Percentiles rank a stretch among this genome's conserved stretches.
These are phyloP conservation scores for Stomatorhinus ivindoensis DNA, from an alignment of 2,113 vertebrate genomes.

Conservation along the genomic window DNA sequence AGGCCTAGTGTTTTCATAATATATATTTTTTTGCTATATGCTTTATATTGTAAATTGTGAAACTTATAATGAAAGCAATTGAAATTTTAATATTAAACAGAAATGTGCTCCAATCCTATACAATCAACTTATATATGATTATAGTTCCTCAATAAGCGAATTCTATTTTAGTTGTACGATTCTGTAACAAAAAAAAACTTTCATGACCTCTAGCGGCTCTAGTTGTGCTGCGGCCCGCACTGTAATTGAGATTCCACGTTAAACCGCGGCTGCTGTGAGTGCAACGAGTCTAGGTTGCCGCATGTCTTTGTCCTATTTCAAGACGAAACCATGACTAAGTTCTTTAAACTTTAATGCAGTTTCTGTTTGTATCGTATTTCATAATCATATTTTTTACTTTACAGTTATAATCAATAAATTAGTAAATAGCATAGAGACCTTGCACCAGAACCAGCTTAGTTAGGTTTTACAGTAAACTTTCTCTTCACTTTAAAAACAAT, in stretches of 20 bases:
- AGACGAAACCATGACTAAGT: neutral
- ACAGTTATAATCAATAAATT: neutral
- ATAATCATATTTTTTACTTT: neutral
- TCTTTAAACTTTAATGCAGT: neutral
- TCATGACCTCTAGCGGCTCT: slow-evolving; percentile 2
- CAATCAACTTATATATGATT: neutral
- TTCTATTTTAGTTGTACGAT: neutral
- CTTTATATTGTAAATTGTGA: neutral
- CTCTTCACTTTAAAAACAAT: neutral
- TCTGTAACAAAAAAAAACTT: neutral
- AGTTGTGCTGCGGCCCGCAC: neutral
- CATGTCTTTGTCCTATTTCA: neutral
- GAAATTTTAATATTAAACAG: neutral
- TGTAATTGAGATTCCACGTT: neutral
- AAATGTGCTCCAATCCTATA: neutral
- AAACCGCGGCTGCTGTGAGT: neutral
- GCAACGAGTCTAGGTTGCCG: neutral
- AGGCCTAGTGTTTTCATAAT: neutral
- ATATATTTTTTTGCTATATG: neutral
- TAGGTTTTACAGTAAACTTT: neutral
- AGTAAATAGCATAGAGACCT: neutral
- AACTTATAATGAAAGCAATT: neutral
- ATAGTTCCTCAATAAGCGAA: neutral
- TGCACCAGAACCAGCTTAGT: neutral
- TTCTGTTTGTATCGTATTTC: neutral